phyloP scores from a whole-genome alignment of 2,888 invertebrate genomes.

The Tigriopus californicus region DNA sequence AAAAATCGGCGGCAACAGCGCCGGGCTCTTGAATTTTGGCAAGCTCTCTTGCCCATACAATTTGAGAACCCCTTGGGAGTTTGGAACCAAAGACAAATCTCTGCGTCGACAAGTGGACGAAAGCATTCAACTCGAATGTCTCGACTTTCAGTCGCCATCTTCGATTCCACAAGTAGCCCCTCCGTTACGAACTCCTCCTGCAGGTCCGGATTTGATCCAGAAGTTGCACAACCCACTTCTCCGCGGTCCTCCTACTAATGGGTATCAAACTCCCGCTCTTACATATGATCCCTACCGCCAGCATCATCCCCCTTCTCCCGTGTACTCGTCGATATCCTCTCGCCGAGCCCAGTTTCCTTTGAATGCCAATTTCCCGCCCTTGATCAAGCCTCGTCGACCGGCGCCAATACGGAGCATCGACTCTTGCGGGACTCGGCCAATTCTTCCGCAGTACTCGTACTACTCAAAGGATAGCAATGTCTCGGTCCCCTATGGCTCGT shows the following conservation, averaged over 20 bases:
- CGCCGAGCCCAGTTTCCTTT: no score
- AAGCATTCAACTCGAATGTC: neutral
- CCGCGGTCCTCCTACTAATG: no score
- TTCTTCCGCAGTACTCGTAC: no score
- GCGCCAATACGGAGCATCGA: no score
- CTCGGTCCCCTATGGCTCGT: neutral
- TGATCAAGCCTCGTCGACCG: no score
- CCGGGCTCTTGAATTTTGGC: constrained; percentile 3
- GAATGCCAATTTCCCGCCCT: no score
- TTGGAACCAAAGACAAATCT: neutral
- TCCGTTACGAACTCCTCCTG: neutral
- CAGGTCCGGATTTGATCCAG: neutral
- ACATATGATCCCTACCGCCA: no score
- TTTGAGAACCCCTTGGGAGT: neutral
- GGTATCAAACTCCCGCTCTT: no score
- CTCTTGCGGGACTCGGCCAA: neutral
- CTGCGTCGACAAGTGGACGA: neutral
- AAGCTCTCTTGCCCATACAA: neutral
- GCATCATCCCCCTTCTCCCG: no score
- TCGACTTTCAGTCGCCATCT: neutral
- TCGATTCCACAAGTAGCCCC: neutral
- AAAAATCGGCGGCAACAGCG: neutral
- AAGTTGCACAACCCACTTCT: no score
- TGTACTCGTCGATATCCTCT: no score
- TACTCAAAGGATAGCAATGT: neutral